Evolutionary conservation across 2,888 invertebrate genomes (phyloP).

Genomic region (Drosophila infuscata): DNA sequence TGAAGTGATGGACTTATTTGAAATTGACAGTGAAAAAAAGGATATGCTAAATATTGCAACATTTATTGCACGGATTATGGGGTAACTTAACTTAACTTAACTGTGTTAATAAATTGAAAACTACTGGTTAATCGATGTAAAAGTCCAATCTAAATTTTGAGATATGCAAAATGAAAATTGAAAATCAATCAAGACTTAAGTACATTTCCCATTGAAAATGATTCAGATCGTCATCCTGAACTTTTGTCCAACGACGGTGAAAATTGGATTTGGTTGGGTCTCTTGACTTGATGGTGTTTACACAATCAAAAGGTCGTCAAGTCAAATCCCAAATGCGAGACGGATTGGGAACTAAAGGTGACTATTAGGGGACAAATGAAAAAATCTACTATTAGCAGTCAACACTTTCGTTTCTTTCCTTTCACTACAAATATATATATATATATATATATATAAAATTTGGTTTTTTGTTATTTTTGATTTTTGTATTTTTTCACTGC

Average conservation of each 20-base stretch:
- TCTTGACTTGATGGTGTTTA: conserved; percentile 27
- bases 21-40: not conserved
- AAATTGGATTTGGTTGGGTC: conserved; percentile 33
- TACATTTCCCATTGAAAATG: not conserved
- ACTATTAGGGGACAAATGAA: conserved; percentile 64
- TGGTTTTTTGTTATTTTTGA: not conserved
- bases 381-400: conserved; percentile 64
- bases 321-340: conserved; percentile 21
- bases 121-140: accelerated
- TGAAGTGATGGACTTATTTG: not conserved
- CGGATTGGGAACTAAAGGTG: conserved; percentile 30
- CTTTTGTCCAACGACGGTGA: conserved; percentile 1
- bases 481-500: not conserved
- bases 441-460: not conserved
- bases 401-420: conserved; percentile 73
- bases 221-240: conserved; percentile 11
- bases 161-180: not conserved
- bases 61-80: not conserved
- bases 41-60: not conserved
- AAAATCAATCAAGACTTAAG: not conserved
- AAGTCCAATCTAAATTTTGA: not conserved
- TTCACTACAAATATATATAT: conserved; percentile 52
- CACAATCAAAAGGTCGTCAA: conserved; percentile 57
- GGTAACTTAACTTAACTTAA: no score
- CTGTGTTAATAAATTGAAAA: no score